Base-by-base conservation (phyloP, 2,888 invertebrate species). In the Leptopilina myrica region DNA sequence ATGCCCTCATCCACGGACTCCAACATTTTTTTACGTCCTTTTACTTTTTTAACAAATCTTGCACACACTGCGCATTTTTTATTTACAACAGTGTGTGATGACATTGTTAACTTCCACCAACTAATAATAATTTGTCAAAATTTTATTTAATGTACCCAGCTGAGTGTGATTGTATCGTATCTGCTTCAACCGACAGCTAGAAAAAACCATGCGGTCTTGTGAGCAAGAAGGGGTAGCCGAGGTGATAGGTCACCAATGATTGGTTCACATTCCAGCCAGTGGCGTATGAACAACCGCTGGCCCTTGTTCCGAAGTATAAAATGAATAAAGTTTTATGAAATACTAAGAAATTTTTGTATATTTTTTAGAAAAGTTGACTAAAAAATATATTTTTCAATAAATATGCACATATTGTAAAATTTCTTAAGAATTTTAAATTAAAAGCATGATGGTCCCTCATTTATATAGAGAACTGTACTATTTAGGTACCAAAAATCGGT, bases 401-500 rank as follows among this genome's bases (percentile, higher is more conserved):
- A n/a, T n/a, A n/a, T n/a, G 6, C 56, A 11, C 5, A 56, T 56
- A 56, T 56, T 14, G n/a, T 56, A 1, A 56, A 56, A 14, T 56
- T 56, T 56, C n/a, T 56, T 46, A 56, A 14, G n/a, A 14, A n/a
- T n/a, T 14, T 56, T 11, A 5, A n/a, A 56, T 14, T 56, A 56
- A 56, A 56, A n/a, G n/a, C n/a, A n/a, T 56, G 56, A n/a, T 59
- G 14, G 59, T 15, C 26, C 59, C 59, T 59, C 59, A 7, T 59
- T 59, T 59, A 59, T 15, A 15, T n/a, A 15, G 15, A 12, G 7
- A 59, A 15, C 2, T 15, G 15, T 59, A 15, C 59, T 11, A 59
- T 59, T 59, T 59, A 59, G 59, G 7, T n/a, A 15, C n/a, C 59
- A 59, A 59, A 59, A 59, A 59, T n/a, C 14, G 59, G 59, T 59